phyloP scores from a whole-genome alignment of 1,140 invertebrate species.

The Bombus affinis region DNA sequence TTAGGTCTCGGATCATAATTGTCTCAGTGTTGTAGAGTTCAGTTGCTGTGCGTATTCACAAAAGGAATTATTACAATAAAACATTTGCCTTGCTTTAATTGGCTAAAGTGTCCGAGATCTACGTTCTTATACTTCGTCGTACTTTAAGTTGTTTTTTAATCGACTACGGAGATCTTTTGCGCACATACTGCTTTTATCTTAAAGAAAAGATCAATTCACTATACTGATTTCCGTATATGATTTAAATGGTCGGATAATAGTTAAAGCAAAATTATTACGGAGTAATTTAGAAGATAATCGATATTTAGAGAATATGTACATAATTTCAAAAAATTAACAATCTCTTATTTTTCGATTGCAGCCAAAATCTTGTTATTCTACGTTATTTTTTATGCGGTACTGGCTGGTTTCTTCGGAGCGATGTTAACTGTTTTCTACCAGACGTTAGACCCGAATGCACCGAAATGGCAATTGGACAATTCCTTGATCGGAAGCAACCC shows the following conservation, averaged over 20 bases:
- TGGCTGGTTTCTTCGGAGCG: slow-evolving; percentile 94
- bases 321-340: neutral
- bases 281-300: neutral
- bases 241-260: too few relatives aligned
- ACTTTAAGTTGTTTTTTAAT: neutral
- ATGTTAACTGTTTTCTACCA: slow-evolving; percentile 97
- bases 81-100: slow-evolving; percentile 5
- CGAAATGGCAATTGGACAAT: slow-evolving; percentile 92
- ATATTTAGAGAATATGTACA: too few relatives aligned
- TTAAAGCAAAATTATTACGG: too few relatives aligned
- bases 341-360: slow-evolving; percentile 80
- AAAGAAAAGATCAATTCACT: neutral
- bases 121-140: neutral
- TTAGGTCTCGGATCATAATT: slow-evolving; percentile 79
- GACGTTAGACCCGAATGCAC: slow-evolving; percentile 92
- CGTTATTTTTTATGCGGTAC: slow-evolving; percentile 93
- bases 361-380: slow-evolving; percentile 97
- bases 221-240: neutral
- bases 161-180: neutral
- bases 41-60: slow-evolving; percentile 46
- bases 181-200: neutral
- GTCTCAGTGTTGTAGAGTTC: slow-evolving; percentile 65
- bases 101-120: neutral
- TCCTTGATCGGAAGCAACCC: slow-evolving; percentile 96
- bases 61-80: slow-evolving; percentile 40